Percentiles rank a stretch among this genome's conserved stretches.
Evolutionary conservation across 2,797 vertebrate species (phyloP).

Genomic region (Semotilus atromaculatus): DNA sequence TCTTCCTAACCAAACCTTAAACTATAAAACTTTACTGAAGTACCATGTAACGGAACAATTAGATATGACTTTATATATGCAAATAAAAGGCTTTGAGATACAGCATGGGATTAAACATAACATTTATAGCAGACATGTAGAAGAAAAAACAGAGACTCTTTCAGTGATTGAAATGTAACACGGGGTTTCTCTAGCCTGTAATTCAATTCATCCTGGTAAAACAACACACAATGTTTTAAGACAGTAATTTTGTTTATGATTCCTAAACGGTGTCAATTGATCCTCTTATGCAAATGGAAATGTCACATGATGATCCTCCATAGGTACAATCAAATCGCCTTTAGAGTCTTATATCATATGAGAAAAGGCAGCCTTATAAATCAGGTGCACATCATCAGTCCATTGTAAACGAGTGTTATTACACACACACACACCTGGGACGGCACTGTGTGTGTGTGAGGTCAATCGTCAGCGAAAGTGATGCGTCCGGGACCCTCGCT

Average conservation of each 20-base stretch:
- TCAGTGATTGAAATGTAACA: not conserved
- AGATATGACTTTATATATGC: not conserved
- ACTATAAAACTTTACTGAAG: not conserved
- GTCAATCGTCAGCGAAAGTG: slow-evolving; percentile 92
- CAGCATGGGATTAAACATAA: not conserved
- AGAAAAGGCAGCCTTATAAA: slow-evolving; percentile 11
- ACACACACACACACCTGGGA: not conserved
- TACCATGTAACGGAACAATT: not conserved
- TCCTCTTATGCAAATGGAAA: not conserved
- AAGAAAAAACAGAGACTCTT: not conserved
- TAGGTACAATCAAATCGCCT: slow-evolving; percentile 4
- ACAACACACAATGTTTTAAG: not conserved
- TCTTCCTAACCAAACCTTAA: not conserved
- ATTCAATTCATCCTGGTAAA: not conserved
- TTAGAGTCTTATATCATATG: not conserved
- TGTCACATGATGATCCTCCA: not conserved
- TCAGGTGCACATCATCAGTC: not conserved
- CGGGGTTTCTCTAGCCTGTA: slow-evolving; percentile 7
- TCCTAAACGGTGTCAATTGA: not conserved
- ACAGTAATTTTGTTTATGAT: not conserved
- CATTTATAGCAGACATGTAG: not conserved
- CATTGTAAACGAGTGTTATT: slow-evolving; percentile 47
- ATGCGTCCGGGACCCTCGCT: slow-evolving; percentile 93
- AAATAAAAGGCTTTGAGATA: not conserved
- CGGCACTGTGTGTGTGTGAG: not conserved